Base-by-base conservation (phyloP, 2,797 vertebrate species). In the Cyclopterus lumpus region DNA sequence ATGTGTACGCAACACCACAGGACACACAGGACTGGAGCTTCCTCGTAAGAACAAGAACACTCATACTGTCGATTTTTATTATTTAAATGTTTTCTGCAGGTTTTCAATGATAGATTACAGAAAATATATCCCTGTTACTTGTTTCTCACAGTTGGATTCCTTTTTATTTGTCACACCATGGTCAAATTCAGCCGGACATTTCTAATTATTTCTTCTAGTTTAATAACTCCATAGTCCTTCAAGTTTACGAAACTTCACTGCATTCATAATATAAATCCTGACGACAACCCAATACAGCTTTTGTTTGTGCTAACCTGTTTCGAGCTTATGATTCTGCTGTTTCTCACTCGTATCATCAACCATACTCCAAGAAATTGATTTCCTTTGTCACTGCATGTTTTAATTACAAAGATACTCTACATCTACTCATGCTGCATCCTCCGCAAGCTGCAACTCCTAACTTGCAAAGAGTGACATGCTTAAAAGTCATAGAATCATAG, bases 21-120 rank as follows among this genome's bases (percentile, higher is more conserved):
- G 97, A 74, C 98, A 98, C 83, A 95, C 97, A 0, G 97, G 97
- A 16, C 93, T 99, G 88, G 98, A 98, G 90, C 90, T 99, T 65
- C 98, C 98, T 0, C 90, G 98, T 99, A 97, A 97, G 98, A 90
- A 57, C 46, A 42, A 97, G 97, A 90, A 54, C 48, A 42, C 61
- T 15, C 11, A 20, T 76, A 42, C 54, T 14, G 4, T 54, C 28
- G 28, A 2, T 26, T 30, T 12, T 42, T 46, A 0, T 54, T 18
- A 12, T 24, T 53, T 55, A 15, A 2, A 14, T 40, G 40, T 14
- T 14, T 44, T 44, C 42, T 44, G 40, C 38, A 40, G 38, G 38
- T 65, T 53, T 77, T 67, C 24, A 57, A 34, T 18, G 4, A 68
- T 49, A 46, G 15, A 54, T 73, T 55, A 65, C 28, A 69, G 8